Evolutionary conservation across 2,888 invertebrate genomes (phyloP), one percentile per base, ranked within the genome.

Genomic region (Abrostola triplasia): DNA sequence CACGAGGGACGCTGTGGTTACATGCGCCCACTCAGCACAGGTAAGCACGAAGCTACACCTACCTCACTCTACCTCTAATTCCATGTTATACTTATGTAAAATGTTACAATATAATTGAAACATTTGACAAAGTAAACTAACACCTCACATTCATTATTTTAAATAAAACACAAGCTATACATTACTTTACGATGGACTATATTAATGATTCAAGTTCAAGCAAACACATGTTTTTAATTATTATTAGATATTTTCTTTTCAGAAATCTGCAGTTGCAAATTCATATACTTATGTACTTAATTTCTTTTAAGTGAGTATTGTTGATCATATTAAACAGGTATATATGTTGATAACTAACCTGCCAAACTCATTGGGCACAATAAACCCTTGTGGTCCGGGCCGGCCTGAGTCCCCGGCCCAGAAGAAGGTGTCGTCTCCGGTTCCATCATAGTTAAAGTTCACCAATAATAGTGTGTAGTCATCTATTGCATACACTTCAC

Each of bases 351-450:
- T 13, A 49, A 88, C 90, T 85, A 80, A 98, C 98, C 97, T 97
- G 88, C 98, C 98, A 88, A 96, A 96, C 88, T 98, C 97, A 83
- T 98, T 97, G 0, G 98, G 97, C 50, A 98, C 97, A 61, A 98
- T 98, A 87, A 98, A 98, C 6, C 98, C 98, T 88, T 98, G 97
- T 0, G 98, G 98, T 0, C 98, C 98, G 0, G 98, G 98, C 24
- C 98, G 95, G 81, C 97, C 97, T 0, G 97, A 95, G 40, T 97
- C 96, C n/a, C 98, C 98, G 0, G 98, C 97, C 98, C 98, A 98
- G 91, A 98, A 98, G 91, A 98, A 98, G 1, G 98, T 97, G 86
- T 98, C 98, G 9, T 97, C 97, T 0, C 98, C 98, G 50, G 97
- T 97, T 47, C 98, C 98, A 87, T 98, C 98, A 80, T 98, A 98